Conservation (phyloP, 2,888 invertebrate genomes). For the Achlya flavicornis region DNA sequence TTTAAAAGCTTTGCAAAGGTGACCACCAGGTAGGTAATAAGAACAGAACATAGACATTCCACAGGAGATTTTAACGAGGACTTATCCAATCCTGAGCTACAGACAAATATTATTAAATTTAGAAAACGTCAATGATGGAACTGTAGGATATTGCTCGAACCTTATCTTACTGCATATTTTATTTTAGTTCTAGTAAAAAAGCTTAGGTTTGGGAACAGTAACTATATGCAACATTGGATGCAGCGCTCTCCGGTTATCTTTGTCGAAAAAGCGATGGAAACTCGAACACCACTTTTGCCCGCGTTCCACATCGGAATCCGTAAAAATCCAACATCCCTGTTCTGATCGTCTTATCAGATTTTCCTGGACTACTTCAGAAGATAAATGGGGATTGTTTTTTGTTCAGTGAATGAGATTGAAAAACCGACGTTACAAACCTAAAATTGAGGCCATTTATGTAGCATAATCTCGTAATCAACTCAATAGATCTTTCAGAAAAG, state of each 20-base stretch:
- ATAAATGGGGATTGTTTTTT: conserved; percentile 71
- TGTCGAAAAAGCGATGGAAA: conserved; percentile 42
- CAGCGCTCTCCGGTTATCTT: conserved; percentile 15
- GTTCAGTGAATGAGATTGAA: conserved; percentile 58
- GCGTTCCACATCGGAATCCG: conserved; percentile 51
- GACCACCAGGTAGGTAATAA: too few relatives aligned
- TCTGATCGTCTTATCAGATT: conserved; percentile 67
- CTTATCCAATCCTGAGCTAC: too few relatives aligned
- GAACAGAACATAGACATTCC: too few relatives aligned
- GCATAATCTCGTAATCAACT: conserved; percentile 14
- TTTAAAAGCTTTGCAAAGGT: too few relatives aligned
- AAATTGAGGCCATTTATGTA: conserved; percentile 34
- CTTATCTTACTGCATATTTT: not conserved
- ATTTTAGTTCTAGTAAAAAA: not conserved
- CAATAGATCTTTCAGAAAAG: not conserved
- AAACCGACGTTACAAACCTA: conserved; percentile 43
- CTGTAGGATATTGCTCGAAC: too few relatives aligned
- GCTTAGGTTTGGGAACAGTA: not conserved
- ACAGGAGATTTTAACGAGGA: too few relatives aligned
- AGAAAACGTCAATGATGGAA: too few relatives aligned
- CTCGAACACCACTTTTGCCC: conserved; percentile 40
- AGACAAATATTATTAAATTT: too few relatives aligned
- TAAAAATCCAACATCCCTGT: conserved; percentile 57
- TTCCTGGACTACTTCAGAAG: conserved; percentile 58
- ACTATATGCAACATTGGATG: not conserved